These are phyloP conservation scores for Arctocebus calabarensis DNA, from an alignment of 2,797 vertebrate genomes.

Conservation along the genomic window DNA sequence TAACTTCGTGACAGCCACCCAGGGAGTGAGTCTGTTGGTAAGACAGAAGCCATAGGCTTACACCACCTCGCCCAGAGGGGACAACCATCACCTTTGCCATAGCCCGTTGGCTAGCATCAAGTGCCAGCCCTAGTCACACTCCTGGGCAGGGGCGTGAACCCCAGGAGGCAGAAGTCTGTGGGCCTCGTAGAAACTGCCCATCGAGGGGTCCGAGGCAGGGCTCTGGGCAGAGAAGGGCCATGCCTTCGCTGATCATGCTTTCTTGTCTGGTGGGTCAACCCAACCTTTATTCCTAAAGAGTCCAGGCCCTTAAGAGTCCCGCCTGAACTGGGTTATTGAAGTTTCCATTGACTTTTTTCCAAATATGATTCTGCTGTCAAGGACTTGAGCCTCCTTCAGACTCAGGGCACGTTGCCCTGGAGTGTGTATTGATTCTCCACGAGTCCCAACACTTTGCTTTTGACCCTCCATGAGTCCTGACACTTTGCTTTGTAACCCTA, in stretches of 20 bases:
- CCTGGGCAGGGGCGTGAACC: background rate
- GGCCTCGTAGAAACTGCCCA: background rate
- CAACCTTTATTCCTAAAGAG: background rate
- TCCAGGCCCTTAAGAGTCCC: background rate
- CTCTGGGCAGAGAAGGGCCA: background rate
- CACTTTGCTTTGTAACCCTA: too few species aligned
- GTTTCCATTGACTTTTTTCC: background rate
- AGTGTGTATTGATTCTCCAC: background rate
- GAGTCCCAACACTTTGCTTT: background rate
- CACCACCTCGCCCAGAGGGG: accelerated
- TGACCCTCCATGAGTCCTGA: background rate
- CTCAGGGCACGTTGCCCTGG: background rate
- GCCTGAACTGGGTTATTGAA: accelerated
- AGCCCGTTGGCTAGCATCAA: accelerated
- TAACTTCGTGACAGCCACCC: background rate
- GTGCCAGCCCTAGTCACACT: accelerated
- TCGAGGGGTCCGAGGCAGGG: background rate
- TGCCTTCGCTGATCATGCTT: accelerated
- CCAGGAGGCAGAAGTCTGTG: background rate
- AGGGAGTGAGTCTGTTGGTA: background rate
- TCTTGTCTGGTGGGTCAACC: accelerated
- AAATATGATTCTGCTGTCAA: background rate
- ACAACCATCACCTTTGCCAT: background rate
- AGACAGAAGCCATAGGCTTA: background rate
- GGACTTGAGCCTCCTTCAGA: background rate